Evolutionary conservation across 2,797 vertebrate species (phyloP), one percentile per base, ranked within the genome.

Genomic region (Epinephelus awoara): DNA sequence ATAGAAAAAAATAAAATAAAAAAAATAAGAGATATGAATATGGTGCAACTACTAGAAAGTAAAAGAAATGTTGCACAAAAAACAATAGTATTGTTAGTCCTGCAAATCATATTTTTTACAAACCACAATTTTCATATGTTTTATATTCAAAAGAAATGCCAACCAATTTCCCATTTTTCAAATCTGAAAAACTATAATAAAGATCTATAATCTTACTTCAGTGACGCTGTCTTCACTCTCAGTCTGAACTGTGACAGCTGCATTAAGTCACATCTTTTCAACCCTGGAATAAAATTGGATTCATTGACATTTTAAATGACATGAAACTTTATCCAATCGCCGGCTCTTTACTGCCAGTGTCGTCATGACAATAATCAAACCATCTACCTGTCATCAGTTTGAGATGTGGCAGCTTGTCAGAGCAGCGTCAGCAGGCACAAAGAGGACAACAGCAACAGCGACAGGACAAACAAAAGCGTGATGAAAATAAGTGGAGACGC

Each of bases 341-440:
- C 13, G 4, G 4, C 50, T 2, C 42, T 55, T 58, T 46, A 23
- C 11, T 17, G 38, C n/a, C 5, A 5, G 14, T 19, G 27, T 68
- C 51, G 29, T 42, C 29, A 29, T 68, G 29, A 50, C 57, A 44
- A 44, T 8, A 25, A 27, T 47, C 1, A 8, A 29, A 19, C 25
- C 57, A 3, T 64, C 10, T 14, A 0, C 17, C 12, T 0, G 42
- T 38, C 8, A 0, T 65, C 1, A 17, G 9, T 40, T 18, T 38
- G 34, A 51, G 71, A n/a, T 44, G 2, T 17, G 64, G 44, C 71
- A 57, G 50, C 50, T 58, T 25, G 44, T 74, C 64, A 50, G 55
- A 55, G 27, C 9, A 56, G 61, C 15, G 10, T 40, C 21, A 9
- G 1, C n/a, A 67, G 9, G 44, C 38, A 1, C 0, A 25, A 42